Conservation (phyloP, 2,888 invertebrate species). For the Drosophila algonquin region DNA sequence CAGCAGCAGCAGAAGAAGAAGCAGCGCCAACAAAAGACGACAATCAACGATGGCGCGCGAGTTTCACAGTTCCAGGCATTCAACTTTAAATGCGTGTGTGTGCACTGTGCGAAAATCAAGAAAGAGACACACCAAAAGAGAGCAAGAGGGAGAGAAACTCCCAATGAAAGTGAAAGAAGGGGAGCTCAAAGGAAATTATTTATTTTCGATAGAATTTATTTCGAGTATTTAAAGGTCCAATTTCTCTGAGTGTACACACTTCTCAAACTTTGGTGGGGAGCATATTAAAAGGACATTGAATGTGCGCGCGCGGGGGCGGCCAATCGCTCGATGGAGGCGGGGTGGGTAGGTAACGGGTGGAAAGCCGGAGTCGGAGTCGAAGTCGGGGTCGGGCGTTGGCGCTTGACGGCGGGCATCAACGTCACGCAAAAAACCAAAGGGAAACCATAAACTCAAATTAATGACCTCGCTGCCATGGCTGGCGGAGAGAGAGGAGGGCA, state of each 20-base stretch:
- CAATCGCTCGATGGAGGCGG: neutral
- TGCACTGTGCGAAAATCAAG: conserved; percentile 20
- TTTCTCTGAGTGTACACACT: conserved; percentile 36
- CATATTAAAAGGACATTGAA: conserved; percentile 72
- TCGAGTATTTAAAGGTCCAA: neutral
- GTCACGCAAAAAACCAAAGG: conserved; percentile 74
- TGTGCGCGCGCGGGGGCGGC: conserved; percentile 47
- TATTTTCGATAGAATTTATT: too few species aligned
- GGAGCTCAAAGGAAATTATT: too few species aligned
- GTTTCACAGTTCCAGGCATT: conserved; percentile 34
- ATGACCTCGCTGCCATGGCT: conserved; percentile 70
- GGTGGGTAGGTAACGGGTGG: neutral
- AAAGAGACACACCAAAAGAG: conserved; percentile 2
- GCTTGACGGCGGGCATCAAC: conserved; percentile 57
- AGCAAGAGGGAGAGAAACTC: neutral
- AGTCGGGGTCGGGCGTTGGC: conserved; percentile 59
- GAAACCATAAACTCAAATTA: conserved; percentile 82
- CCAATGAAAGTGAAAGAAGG: neutral
- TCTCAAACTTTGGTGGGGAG: conserved; percentile 22
- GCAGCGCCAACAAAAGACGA: conserved; percentile 54
- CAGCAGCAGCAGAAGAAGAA: conserved; percentile 21
- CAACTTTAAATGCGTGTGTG: conserved; percentile 47
- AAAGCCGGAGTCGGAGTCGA: neutral
- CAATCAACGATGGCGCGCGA: conserved; percentile 40
- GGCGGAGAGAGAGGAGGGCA: neutral